Evolutionary conservation across 2,797 vertebrate genomes (phyloP), one percentile per base, ranked within the genome.

Genomic region (Parotocinclus haroldoi): DNA sequence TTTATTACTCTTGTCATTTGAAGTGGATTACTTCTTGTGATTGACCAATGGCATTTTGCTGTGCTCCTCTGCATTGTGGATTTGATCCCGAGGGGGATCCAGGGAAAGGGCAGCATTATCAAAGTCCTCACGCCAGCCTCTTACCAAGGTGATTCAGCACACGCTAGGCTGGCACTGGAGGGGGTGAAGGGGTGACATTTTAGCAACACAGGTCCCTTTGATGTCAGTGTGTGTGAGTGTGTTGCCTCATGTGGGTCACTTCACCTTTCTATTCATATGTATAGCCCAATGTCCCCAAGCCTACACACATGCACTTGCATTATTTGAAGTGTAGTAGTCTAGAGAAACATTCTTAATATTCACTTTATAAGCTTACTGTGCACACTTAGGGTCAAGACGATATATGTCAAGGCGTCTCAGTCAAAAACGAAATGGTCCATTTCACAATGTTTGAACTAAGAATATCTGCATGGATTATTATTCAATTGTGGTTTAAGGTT

Each of bases 11-110:
- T 85, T 85, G 79, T 82, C 80, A 85, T 86, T 84, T 81, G 52
- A 76, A 79, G 66, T 58, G 76, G 80, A 84, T 81, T 82, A 80
- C 83, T 81, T 80, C 73, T 84, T 81, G 79, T 86, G 86, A 88
- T 85, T 84, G 87, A 84, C 83, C 81, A 77, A 74, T 90, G 87
- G 84, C 87, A 90, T 91, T 91, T 89, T 68, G 59, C 79, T 69
- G 76, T 78, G 77, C 76, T 83, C 80, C 65, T 73, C 75, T 87
- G 74, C 84, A 83, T 87, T 89, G 85, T 83, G 86, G 86, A 87
- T 88, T 81, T 73, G 59, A 81, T 76, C 76, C 75, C 61, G 38
- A 73, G 73, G 78, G 82, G 53, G 71, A 77, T 78, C 17, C 72
- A 79, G 71, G 73, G 77, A 87, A 87, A 83, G 71, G 83, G 69